Conservation (phyloP, 2,113 vertebrate genomes). For the Ahaetulla prasina region DNA sequence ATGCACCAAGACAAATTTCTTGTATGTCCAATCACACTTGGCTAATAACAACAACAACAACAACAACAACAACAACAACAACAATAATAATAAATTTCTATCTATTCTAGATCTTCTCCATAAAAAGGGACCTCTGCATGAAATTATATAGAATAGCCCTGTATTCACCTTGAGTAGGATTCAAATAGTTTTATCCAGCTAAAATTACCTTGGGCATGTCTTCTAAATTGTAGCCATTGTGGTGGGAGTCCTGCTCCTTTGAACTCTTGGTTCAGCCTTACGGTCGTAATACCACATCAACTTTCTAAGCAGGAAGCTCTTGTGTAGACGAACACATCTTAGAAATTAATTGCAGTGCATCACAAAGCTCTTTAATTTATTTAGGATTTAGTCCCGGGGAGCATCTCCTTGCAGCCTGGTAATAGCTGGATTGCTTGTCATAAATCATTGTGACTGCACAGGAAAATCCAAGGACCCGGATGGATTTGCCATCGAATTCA, state of each 20-base stretch:
- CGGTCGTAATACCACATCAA: background rate
- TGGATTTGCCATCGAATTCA: slow-evolving; percentile 16
- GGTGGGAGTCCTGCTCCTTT: background rate
- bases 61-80: too few species aligned
- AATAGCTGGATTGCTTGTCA: background rate
- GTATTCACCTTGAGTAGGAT: background rate
- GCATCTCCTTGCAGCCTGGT: background rate
- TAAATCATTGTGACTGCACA: slow-evolving; percentile 17
- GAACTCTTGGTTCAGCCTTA: background rate
- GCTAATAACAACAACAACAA: too few species aligned
- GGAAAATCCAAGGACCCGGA: slow-evolving; percentile 11
- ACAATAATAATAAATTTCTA: too few species aligned
- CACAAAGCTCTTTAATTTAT: background rate
- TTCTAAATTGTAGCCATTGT: background rate
- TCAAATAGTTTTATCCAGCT: background rate
- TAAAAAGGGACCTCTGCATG: too few species aligned
- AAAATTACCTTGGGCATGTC: background rate
- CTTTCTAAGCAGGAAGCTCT: background rate
- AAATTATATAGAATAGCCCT: background rate
- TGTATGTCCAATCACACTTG: too few species aligned
- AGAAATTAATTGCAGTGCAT: background rate
- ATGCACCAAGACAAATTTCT: too few species aligned
- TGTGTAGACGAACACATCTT: background rate
- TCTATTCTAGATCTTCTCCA: too few species aligned
- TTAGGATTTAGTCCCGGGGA: background rate